A percentile compares a stretch with the other conserved stretches of the same genome.
phyloP scores from a whole-genome alignment of 23 tunicate species.

The Trididemnum clinides region DNA sequence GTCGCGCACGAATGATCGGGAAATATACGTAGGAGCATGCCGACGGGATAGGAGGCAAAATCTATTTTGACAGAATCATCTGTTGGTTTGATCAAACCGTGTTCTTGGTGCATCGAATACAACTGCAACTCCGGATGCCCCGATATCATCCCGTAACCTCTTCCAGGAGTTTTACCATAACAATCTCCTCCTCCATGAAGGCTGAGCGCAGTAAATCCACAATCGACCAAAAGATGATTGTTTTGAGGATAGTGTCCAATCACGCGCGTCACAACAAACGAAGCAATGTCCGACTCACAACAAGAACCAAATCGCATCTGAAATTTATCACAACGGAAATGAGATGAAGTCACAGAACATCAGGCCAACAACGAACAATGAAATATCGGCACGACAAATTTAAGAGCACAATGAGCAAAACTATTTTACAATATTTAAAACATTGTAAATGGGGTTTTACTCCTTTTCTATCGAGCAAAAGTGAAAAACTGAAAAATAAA shows the following conservation, averaged over 20 bases:
- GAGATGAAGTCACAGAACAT: no score
- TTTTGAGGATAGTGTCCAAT: constrained; percentile 61
- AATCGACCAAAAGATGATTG: constrained; percentile 60
- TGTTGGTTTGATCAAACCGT: constrained; percentile 36
- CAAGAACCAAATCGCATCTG: constrained; percentile 70
- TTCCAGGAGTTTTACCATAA: constrained; percentile 36
- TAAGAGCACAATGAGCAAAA: no score
- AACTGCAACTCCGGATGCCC: constrained; percentile 68
- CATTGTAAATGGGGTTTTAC: no score
- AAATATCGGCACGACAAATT: no score
- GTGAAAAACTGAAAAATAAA: no score
- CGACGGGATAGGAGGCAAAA: constrained; percentile 57
- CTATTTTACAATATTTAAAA: no score
- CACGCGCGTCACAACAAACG: constrained; percentile 63
- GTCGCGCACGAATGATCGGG: constrained; percentile 95
- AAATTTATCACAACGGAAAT: no score
- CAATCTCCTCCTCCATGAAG: constrained; percentile 70
- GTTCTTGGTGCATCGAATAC: constrained; percentile 67
- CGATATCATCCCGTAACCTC: constrained; percentile 64
- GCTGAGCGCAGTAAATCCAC: constrained; percentile 83
- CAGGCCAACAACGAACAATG: no score
- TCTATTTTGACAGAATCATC: constrained; percentile 33
- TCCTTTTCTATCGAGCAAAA: no score
- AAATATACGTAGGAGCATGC: constrained; percentile 40
- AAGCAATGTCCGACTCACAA: constrained; percentile 51